phyloP scores from a whole-genome alignment of 1,140 invertebrate genomes.

The Drosophila nigrodunni region DNA sequence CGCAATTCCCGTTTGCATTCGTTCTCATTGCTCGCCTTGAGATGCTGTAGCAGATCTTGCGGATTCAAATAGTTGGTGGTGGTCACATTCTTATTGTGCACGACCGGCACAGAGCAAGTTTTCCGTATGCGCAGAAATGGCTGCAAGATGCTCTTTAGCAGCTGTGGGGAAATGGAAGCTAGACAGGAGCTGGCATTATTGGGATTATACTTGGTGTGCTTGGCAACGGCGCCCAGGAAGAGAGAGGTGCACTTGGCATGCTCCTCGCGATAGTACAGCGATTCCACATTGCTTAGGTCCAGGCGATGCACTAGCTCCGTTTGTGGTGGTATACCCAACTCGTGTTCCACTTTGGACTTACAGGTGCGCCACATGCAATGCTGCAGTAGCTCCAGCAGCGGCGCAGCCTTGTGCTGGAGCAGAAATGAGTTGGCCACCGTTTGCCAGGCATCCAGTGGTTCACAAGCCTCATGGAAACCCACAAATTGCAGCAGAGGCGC shows the following conservation, averaged over 20 bases:
- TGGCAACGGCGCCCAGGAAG: constrained; percentile 52
- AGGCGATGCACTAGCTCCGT: constrained; percentile 84
- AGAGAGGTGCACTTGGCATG: constrained; percentile 77
- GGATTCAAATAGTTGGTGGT: constrained; percentile 82
- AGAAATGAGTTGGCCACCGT: constrained; percentile 86
- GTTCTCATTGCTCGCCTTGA: constrained; percentile 88
- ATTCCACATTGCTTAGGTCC: constrained; percentile 86
- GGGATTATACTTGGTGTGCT: constrained; percentile 50
- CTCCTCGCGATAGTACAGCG: constrained; percentile 86
- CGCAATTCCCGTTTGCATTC: constrained; percentile 89
- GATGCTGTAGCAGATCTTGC: constrained; percentile 88
- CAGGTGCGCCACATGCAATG: constrained; percentile 89
- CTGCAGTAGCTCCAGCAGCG: constrained; percentile 86
- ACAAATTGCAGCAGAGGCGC: constrained; percentile 90
- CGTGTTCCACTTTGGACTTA: constrained; percentile 86
- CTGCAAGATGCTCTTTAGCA: constrained; percentile 85
- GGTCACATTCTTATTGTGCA: constrained; percentile 49
- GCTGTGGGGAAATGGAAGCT: constrained; percentile 56
- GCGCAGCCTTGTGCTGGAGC: constrained; percentile 37
- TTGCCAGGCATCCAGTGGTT: constrained; percentile 85
- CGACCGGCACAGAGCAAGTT: constrained; percentile 90
- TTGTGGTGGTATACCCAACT: constrained; percentile 86
- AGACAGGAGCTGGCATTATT: constrained; percentile 37
- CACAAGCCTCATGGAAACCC: constrained; percentile 63
- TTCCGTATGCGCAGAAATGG: constrained; percentile 89